A percentile compares a stretch with the other conserved stretches of the same genome.
phyloP scores from a whole-genome alignment of 1,140 invertebrate genomes.

The Drosophila seguyi region DNA sequence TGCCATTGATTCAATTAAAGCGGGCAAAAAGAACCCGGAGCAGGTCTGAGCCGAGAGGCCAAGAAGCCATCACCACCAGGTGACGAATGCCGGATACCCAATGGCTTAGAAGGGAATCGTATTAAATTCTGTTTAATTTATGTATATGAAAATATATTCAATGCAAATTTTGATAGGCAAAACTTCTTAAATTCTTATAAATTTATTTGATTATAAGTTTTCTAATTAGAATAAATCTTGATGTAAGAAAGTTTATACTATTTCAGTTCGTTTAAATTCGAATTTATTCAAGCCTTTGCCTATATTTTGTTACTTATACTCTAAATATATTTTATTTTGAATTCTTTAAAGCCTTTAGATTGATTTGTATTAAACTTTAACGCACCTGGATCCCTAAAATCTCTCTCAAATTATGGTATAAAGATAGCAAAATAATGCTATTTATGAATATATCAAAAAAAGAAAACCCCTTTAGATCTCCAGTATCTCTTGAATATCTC shows the following conservation, averaged over 20 bases:
- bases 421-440: not conserved
- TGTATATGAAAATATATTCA: not conserved
- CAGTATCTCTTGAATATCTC: not conserved
- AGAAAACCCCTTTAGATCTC: not conserved
- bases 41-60: slow-evolving; percentile 18
- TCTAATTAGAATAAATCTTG: not conserved
- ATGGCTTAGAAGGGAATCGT: not conserved
- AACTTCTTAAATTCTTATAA: rapidly evolving
- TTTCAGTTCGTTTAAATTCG: not conserved
- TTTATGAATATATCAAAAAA: not conserved
- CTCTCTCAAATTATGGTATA: too few species aligned
- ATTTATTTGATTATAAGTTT: not conserved
- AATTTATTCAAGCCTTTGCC: not conserved
- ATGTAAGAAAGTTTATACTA: not conserved
- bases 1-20: slow-evolving; percentile 78
- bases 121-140: not conserved
- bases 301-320: not conserved
- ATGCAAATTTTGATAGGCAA: too few species aligned
- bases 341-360: not conserved
- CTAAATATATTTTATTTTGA: not conserved
- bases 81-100: slow-evolving; percentile 17
- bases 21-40: slow-evolving; percentile 40
- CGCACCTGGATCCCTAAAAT: too few species aligned
- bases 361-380: not conserved
- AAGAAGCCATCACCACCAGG: slow-evolving; percentile 9